Percentiles rank a stretch among this genome's conserved stretches.
These are phyloP conservation scores for honey bee (Apis mellifera) DNA, from an alignment of 1,140 invertebrate species.

Conservation along the genomic window Amel_HAv3.1 CM009931.2:26457001-26457500, in stretches of 20 bases:
- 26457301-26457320: neutral
- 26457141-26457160: neutral
- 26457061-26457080: neutral
- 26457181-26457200: slow-evolving; percentile 11
- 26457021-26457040: neutral
- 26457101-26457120: neutral
- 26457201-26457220: neutral
- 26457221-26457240: neutral
- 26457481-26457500: no score
- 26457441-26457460: no score
- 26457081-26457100: neutral
- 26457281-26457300: neutral
- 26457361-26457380: neutral
- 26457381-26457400: neutral
- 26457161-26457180: neutral
- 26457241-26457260: neutral
- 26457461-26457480: no score
- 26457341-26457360: neutral
- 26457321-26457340: neutral
- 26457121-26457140: neutral
- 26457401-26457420: no score
- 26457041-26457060: neutral
- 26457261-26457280: neutral
- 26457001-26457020: slow-evolving; percentile 15
- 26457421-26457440: no score